A percentile compares a stretch with the other conserved stretches of the same genome.
Conservation (phyloP, 1,140 invertebrate genomes). For the Portunus trituberculatus region DNA sequence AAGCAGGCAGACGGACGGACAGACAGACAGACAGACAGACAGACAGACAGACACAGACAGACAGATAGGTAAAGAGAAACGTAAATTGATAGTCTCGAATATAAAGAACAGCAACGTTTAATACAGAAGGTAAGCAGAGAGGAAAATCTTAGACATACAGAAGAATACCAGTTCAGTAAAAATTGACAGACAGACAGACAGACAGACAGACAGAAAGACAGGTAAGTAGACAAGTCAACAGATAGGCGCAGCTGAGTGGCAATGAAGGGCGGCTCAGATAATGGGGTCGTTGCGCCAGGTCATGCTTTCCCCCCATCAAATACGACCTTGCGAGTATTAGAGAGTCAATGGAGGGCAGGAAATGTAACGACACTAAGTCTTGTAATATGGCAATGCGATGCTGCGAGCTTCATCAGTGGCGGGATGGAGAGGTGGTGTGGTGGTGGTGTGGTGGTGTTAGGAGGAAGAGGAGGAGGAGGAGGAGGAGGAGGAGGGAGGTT, state of each 20-base stretch:
- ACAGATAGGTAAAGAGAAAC: background rate
- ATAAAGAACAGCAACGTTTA: background rate
- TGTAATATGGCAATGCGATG: background rate
- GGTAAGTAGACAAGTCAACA: background rate
- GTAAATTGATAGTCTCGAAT: background rate
- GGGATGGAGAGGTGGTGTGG: background rate
- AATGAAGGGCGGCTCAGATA: too few relatives aligned
- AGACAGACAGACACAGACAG: background rate
- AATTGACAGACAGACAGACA: background rate
- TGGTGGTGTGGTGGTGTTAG: background rate
- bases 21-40: background rate
- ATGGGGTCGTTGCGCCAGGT: too few relatives aligned
- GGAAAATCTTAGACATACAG: background rate
- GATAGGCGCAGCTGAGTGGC: background rate
- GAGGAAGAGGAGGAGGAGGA: background rate
- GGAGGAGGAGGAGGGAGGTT: background rate
- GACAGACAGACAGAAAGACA: background rate
- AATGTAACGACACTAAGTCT: background rate
- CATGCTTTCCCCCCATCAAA: background rate
- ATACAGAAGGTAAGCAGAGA: background rate
- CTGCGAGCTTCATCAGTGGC: background rate
- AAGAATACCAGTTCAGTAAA: too few relatives aligned
- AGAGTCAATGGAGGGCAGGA: background rate
- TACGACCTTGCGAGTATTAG: background rate
- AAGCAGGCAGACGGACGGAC: background rate